Conservation (phyloP, 2,888 invertebrate species). For the Selenia dentaria region DNA sequence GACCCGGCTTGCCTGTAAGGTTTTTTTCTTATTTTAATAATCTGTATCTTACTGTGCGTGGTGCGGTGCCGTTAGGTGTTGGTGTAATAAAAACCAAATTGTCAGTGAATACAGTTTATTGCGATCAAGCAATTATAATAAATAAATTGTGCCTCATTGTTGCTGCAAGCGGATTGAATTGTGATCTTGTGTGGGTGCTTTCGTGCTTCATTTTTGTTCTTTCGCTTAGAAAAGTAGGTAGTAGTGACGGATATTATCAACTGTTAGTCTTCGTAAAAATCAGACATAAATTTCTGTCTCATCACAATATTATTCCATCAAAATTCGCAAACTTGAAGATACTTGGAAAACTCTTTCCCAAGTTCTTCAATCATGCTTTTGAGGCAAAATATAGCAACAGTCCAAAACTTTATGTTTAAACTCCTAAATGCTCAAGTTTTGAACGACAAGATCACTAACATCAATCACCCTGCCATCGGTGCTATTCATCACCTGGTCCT, state of each 20-base stretch:
- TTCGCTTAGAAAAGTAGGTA: slow-evolving; percentile 19
- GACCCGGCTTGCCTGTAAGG: slow-evolving; percentile 80
- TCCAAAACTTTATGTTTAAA: neutral
- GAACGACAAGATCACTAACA: slow-evolving; percentile 69
- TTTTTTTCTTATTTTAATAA: slow-evolving; percentile 57
- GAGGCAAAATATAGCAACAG: neutral
- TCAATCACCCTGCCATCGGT: slow-evolving; percentile 65
- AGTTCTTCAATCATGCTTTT: neutral
- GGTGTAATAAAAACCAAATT: slow-evolving; percentile 84
- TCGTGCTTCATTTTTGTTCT: slow-evolving; percentile 24
- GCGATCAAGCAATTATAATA: slow-evolving; percentile 72
- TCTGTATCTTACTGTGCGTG: slow-evolving; percentile 64
- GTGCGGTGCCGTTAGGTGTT: slow-evolving; percentile 74
- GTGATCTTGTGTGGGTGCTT: slow-evolving; percentile 62
- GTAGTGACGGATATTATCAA: slow-evolving; percentile 22
- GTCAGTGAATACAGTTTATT: slow-evolving; percentile 78
- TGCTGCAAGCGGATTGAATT: slow-evolving; percentile 64
- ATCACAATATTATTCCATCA: neutral
- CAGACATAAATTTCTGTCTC: neutral
- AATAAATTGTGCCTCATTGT: slow-evolving; percentile 64
- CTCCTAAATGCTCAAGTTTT: slow-evolving; percentile 10
- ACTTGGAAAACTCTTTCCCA: neutral
- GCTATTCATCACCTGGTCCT: slow-evolving; percentile 81
- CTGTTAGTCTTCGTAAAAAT: slow-evolving; percentile 9
- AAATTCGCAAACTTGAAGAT: neutral